Conservation (phyloP, 2,113 vertebrate genomes). For the Parus major region DNA sequence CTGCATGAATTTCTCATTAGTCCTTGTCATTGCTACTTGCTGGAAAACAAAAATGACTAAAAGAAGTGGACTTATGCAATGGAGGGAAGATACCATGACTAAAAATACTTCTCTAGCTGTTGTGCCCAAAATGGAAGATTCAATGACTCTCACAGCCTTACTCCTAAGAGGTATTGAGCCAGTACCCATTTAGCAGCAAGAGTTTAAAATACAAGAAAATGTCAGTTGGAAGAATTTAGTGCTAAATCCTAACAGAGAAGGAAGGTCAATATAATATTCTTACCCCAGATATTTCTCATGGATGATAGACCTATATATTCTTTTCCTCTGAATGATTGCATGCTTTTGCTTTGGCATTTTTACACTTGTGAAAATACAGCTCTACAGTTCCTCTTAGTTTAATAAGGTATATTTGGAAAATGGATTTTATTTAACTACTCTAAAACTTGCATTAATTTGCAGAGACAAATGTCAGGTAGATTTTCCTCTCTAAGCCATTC, state of each 20-base stretch:
- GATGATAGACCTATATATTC: neutral
- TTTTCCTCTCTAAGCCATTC: neutral
- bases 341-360: neutral
- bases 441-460: slow-evolving; percentile 6
- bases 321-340: neutral
- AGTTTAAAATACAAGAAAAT: neutral
- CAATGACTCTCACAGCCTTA: neutral
- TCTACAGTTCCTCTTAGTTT: neutral
- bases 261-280: neutral
- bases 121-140: neutral
- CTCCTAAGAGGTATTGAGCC: neutral
- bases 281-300: neutral
- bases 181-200: neutral
- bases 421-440: neutral
- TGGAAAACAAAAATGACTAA: neutral
- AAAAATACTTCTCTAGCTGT: neutral
- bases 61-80: neutral
- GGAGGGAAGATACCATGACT: neutral
- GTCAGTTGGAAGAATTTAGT: neutral
- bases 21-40: neutral
- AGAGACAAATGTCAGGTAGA: slow-evolving; percentile 15
- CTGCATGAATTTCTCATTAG: neutral
- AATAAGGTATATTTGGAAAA: neutral
- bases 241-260: neutral
- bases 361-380: neutral